These are phyloP conservation scores for Plagiodera versicolora DNA, from an alignment of 2,888 invertebrate genomes.

Conservation along the genomic window DNA sequence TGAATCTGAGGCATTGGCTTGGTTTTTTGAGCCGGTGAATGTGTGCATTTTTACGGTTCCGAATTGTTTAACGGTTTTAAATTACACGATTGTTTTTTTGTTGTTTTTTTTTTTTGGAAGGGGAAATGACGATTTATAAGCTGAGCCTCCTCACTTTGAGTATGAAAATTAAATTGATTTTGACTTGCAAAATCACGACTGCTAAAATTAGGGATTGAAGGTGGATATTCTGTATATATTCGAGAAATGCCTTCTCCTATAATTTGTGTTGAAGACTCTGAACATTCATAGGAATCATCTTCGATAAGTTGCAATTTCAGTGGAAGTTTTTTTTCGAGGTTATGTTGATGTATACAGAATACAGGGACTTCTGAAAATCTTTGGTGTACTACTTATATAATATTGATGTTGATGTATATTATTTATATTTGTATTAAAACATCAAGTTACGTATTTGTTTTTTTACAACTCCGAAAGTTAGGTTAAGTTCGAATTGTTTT, in stretches of 20 bases:
- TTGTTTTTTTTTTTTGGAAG: too few species aligned
- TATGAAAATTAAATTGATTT: neutral
- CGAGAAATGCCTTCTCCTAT: neutral
- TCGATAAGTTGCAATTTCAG: neutral
- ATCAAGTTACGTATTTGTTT: neutral
- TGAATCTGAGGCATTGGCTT: too few species aligned
- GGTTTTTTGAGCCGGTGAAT: too few species aligned
- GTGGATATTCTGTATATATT: neutral
- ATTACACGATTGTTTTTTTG: too few species aligned
- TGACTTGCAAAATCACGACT: neutral
- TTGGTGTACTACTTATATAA: neutral
- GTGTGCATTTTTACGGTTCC: too few species aligned
- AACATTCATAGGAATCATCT: too few species aligned
- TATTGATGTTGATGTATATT: slow-evolving; percentile 11
- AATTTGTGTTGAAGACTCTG: neutral
- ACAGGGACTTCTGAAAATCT: neutral
- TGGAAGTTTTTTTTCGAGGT: neutral
- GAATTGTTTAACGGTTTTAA: too few species aligned
- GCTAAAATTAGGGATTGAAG: neutral
- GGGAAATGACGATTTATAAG: too few species aligned
- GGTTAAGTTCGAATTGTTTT: too few species aligned
- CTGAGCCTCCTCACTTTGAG: neutral
- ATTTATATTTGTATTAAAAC: slow-evolving; percentile 14
- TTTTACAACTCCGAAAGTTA: too few species aligned
- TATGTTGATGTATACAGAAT: neutral